Conservation (phyloP, 2,113 vertebrate genomes). For the Campylomormyrus numenius region DNA sequence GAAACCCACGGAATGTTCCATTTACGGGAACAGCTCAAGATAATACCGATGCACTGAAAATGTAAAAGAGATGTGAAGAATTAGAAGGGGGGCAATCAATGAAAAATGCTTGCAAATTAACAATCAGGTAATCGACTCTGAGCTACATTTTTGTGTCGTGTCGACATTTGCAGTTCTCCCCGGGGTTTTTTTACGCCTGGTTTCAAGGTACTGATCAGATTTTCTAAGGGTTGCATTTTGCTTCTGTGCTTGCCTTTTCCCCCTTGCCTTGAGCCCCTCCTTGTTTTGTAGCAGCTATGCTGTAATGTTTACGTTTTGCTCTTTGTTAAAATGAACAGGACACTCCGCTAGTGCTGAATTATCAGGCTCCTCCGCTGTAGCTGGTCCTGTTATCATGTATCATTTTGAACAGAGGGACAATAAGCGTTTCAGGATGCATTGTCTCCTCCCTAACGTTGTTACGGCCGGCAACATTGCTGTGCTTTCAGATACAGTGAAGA, state of each 20-base stretch:
- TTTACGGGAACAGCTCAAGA: constrained; percentile 57
- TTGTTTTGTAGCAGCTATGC: constrained; percentile 59
- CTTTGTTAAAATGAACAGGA: constrained; percentile 31
- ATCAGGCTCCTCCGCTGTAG: background rate
- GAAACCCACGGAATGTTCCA: constrained; percentile 66
- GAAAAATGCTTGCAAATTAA: constrained; percentile 60
- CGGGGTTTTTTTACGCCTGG: constrained; percentile 22
- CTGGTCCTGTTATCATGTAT: background rate
- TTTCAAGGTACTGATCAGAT: constrained; percentile 26
- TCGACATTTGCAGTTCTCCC: constrained; percentile 17
- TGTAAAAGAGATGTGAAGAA: constrained; percentile 60
- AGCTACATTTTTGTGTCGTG: constrained; percentile 25
- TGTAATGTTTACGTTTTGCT: constrained; percentile 64
- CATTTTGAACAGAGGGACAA: background rate
- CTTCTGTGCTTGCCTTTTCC: constrained; percentile 40
- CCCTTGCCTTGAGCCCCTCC: constrained; percentile 62
- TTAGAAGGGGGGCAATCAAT: constrained; percentile 45
- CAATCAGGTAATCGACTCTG: constrained; percentile 61
- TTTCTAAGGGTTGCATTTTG: constrained; percentile 15
- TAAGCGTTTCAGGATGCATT: background rate
- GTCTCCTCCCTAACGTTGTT: background rate
- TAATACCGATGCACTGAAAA: constrained; percentile 55
- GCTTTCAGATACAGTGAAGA: constrained; percentile 30
- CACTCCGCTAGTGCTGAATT: background rate
- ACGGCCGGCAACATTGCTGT: constrained; percentile 29